Evolutionary conservation across 2,113 vertebrate species (phyloP).

Genomic region (Zapus hudsonius): DNA sequence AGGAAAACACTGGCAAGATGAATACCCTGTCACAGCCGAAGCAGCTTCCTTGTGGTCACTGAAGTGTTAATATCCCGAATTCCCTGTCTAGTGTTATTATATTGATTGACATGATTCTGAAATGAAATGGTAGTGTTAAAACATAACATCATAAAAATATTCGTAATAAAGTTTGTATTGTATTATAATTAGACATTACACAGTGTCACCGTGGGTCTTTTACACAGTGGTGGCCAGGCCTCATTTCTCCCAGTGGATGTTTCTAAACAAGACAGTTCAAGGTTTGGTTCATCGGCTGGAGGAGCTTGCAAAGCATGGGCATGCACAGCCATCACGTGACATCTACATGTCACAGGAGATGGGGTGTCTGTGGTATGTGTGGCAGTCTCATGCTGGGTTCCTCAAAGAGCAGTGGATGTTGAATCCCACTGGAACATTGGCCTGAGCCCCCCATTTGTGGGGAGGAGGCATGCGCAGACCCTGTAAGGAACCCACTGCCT

Average conservation of each 20-base stretch:
- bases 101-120: accelerated
- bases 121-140: not conserved
- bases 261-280: no score
- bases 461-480: not conserved
- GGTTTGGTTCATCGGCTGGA: no score
- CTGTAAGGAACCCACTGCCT: not conserved
- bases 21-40: accelerated
- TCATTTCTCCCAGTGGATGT: no score
- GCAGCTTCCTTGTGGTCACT: accelerated
- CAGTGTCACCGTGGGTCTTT: no score
- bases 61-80: accelerated
- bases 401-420: not conserved
- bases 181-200: no score
- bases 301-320: no score
- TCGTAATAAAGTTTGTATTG: no score
- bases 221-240: no score
- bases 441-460: not conserved
- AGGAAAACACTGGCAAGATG: not conserved
- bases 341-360: not conserved
- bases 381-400: not conserved
- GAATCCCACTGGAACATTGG: not conserved
- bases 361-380: not conserved
- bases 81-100: accelerated
- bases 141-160: no score
- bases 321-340: not conserved